A percentile compares a stretch with the other conserved stretches of the same genome.
Conservation (phyloP, 1,140 invertebrate genomes). For the Pachyrhynchus sulphureomaculatus region DNA sequence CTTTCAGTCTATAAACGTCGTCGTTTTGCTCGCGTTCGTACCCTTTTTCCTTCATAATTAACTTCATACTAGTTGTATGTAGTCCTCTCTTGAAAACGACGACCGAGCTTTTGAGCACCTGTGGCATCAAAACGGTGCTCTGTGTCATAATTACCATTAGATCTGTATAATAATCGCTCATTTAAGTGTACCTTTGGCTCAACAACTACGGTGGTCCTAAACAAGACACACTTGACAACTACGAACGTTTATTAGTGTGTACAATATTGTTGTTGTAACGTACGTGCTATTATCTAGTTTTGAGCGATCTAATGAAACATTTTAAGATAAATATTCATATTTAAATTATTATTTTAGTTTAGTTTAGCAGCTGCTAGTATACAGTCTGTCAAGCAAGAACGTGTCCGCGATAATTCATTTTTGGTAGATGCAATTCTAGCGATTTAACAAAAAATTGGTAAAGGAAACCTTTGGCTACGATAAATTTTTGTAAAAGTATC, state of each 20-base stretch:
- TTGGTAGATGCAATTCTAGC: no score
- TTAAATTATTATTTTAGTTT: no score
- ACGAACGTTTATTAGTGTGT: constrained; percentile 25
- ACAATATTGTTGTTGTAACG: constrained; percentile 23
- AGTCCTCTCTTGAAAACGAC: constrained; percentile 2
- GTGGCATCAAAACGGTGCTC: constrained; percentile 24
- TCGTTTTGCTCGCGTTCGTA: neutral
- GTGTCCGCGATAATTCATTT: no score
- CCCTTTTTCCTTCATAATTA: constrained; percentile 21
- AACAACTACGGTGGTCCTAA: constrained; percentile 26
- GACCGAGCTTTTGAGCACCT: constrained; percentile 15
- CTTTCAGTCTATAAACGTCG: constrained; percentile 3
- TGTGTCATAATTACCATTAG: constrained; percentile 32
- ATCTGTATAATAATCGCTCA: constrained; percentile 31
- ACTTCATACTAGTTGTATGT: constrained; percentile 21
- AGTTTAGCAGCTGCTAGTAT: no score
- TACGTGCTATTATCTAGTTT: constrained; percentile 19
- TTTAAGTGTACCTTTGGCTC: constrained; percentile 31
- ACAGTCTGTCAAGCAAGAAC: no score
- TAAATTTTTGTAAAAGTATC: no score
- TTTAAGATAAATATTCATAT: neutral
- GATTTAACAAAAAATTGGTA: no score
- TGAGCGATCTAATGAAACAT: constrained; percentile 13
- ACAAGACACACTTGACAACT: constrained; percentile 28
- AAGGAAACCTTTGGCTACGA: no score